A percentile compares a stretch with the other conserved stretches of the same genome.
These are phyloP conservation scores for Sebastes paucispinis DNA, from an alignment of 2,797 vertebrate genomes.

Conservation along the genomic window DNA sequence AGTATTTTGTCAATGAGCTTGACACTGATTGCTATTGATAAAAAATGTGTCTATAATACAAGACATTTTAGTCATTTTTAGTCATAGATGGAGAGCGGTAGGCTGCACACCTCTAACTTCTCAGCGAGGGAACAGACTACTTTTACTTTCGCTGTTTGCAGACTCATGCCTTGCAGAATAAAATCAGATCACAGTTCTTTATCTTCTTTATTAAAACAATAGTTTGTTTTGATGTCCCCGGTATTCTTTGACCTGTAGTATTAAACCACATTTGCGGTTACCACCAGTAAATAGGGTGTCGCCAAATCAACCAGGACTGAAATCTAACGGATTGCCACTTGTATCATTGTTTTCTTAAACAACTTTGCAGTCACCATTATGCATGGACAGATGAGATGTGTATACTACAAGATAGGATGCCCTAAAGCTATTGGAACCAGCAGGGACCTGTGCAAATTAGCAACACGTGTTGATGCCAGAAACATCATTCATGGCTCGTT, in stretches of 20 bases:
- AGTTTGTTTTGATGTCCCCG: background rate
- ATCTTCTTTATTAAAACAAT: background rate
- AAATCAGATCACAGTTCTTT: background rate
- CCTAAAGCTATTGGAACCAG: background rate
- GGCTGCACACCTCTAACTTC: background rate
- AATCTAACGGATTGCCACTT: background rate
- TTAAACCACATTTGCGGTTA: background rate
- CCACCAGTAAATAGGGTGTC: background rate
- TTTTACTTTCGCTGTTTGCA: background rate
- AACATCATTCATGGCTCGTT: constrained; percentile 21
- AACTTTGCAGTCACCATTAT: background rate
- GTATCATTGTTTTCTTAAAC: background rate
- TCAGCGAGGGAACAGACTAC: rapidly evolving
- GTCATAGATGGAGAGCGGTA: background rate
- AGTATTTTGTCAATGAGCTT: background rate
- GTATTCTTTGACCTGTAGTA: background rate
- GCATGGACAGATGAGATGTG: background rate
- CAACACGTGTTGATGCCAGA: constrained; percentile 2
- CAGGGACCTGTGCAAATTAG: constrained; percentile 25
- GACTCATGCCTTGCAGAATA: background rate
- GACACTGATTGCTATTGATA: rapidly evolving
- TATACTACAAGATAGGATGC: background rate
- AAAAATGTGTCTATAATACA: background rate
- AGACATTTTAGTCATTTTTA: background rate
- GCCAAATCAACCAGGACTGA: background rate